Evolutionary conservation across 2,113 vertebrate species (phyloP), one percentile per base, ranked within the genome.

Genomic region (Esox niger): DNA sequence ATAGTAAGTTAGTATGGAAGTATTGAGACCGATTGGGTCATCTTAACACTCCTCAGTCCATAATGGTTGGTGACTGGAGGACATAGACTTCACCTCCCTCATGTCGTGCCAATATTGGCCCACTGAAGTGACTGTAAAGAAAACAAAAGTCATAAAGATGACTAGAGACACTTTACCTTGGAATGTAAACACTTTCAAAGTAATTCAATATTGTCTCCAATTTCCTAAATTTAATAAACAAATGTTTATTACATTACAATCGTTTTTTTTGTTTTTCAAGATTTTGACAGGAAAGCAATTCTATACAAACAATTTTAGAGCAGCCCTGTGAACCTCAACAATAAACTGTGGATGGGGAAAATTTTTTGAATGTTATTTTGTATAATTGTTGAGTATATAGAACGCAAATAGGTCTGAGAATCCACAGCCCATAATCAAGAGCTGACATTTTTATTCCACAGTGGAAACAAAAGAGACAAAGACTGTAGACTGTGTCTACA

Each of bases 391-490:
- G 0, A 21, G 26, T 3, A 27, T 25, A n/a, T 11, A 57, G 26
- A 55, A 6, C 3, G 21, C 21, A 66, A 62, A 77, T 20, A 30
- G 54, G 57, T 33, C n/a, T 4, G 32, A 33, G 32, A 33, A 4
- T 15, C 38, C 38, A 43, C 38, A 43, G 35, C 13, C 35, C 35
- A 43, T 43, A 43, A 10, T 15, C 15, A 68, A 80, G 64, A 70
- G 68, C 56, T 71, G 46, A 56, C 54, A 64, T 56, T 20, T n/a
- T 64, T 69, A 79, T 62, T 74, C 68, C 55, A 70, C 33, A 26
- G 29, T 23, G 64, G 21, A 72, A 49, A 64, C 17, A 55, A 43
- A 27, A 29, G 7, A 49, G 67, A 17, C 58, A 43, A 27, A 46
- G 13, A 61, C 21, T 1, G 43, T n/a, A 63, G 15, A 52, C 35